phyloP scores from a whole-genome alignment of 2,113 vertebrate species.

The Brachypodius melanocephalos region DNA sequence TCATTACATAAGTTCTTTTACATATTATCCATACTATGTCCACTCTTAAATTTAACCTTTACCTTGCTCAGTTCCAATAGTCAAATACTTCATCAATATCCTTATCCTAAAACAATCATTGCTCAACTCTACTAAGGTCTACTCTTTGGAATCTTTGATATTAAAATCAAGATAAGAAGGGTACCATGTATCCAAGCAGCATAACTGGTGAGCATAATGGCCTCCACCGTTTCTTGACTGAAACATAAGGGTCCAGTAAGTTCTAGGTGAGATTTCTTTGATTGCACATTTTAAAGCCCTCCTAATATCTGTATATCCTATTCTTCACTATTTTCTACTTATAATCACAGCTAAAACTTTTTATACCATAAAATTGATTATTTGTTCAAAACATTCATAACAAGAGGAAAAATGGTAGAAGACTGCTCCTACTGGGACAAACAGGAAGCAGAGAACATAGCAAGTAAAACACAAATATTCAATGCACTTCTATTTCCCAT shows the following conservation, averaged over 20 bases:
- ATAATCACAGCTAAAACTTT: not conserved
- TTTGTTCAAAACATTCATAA: not conserved
- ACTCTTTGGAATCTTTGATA: too few species aligned
- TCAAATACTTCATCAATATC: too few species aligned
- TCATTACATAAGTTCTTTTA: too few species aligned
- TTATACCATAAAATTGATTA: not conserved
- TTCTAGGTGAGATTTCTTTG: not conserved
- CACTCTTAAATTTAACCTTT: too few species aligned
- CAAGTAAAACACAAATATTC: not conserved
- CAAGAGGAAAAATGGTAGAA: not conserved
- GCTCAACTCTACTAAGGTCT: too few species aligned
- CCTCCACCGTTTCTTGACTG: not conserved
- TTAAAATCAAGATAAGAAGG: too few species aligned
- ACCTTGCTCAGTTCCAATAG: too few species aligned
- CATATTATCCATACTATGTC: too few species aligned
- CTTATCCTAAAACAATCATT: too few species aligned
- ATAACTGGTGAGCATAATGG: too few species aligned
- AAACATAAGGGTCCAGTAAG: not conserved
- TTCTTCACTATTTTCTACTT: not conserved
- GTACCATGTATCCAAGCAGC: too few species aligned
- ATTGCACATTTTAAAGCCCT: not conserved
- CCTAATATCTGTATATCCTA: not conserved
- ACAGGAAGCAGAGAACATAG: not conserved
- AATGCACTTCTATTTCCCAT: not conserved
- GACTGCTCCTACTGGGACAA: not conserved